Conservation (phyloP, 1,140 invertebrate species). For the Drosophila bocqueti region DNA sequence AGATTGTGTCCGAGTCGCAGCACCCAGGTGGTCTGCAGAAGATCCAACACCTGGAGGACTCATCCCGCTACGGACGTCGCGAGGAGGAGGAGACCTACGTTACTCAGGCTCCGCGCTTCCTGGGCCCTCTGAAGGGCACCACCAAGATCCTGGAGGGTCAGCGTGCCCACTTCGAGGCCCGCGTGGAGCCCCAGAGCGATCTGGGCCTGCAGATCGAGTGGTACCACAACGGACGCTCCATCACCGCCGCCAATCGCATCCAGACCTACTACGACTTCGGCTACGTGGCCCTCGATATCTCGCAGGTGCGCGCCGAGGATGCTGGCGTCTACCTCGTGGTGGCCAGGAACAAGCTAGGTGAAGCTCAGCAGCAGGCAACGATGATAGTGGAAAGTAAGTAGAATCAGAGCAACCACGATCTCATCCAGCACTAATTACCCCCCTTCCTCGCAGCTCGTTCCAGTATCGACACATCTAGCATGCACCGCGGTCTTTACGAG, state of each 20-base stretch:
- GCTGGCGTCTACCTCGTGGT: slow-evolving; percentile 95
- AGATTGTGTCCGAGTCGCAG: slow-evolving; percentile 94
- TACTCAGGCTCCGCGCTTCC: slow-evolving; percentile 92
- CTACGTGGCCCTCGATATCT: slow-evolving; percentile 96
- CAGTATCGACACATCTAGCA: slow-evolving; percentile 94
- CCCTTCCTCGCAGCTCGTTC: slow-evolving; percentile 88
- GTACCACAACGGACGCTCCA: slow-evolving; percentile 95
- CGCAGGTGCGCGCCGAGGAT: slow-evolving; percentile 94
- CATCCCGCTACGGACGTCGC: slow-evolving; percentile 88
- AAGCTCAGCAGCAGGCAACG: slow-evolving; percentile 91
- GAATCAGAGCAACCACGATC: not conserved
- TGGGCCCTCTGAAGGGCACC: slow-evolving; percentile 94
- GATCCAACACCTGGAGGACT: slow-evolving; percentile 95
- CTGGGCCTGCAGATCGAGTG: slow-evolving; percentile 94
- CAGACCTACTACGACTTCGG: slow-evolving; percentile 98
- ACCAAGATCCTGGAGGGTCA: slow-evolving; percentile 98
- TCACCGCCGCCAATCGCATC: slow-evolving; percentile 93
- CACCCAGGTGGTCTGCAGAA: slow-evolving; percentile 95
- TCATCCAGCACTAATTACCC: not conserved
- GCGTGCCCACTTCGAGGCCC: slow-evolving; percentile 97
- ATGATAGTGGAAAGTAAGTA: slow-evolving; percentile 95
- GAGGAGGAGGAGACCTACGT: slow-evolving; percentile 91
- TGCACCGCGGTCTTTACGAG: slow-evolving; percentile 93
- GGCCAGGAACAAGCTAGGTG: slow-evolving; percentile 94
- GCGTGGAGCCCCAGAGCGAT: slow-evolving; percentile 97